Conservation (phyloP, 2,888 invertebrate species). For the Seira sanloemensis region DNA sequence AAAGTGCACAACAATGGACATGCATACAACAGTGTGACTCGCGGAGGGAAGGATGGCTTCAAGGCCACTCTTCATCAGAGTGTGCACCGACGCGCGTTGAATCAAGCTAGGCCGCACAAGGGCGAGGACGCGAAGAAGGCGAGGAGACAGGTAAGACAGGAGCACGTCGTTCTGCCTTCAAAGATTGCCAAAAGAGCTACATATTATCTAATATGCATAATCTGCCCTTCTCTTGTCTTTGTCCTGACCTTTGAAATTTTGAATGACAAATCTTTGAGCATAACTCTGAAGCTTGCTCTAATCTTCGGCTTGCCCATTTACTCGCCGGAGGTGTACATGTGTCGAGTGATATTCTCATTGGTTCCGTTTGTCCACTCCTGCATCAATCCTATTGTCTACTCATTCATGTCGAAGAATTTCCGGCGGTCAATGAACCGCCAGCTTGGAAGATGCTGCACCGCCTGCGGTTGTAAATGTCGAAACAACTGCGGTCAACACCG, state of each 20-base stretch:
- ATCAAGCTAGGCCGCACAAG: constrained; percentile 66
- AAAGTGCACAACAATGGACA: constrained; percentile 51
- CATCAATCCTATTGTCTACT: constrained; percentile 74
- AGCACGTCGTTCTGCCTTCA: no score
- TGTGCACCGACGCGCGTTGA: constrained; percentile 40
- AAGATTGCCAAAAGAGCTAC: no score
- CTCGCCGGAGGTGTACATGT: constrained; percentile 74
- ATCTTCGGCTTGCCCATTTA: constrained; percentile 69
- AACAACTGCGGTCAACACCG: constrained; percentile 54
- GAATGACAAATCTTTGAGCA: constrained; percentile 73
- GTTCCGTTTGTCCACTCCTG: constrained; percentile 76
- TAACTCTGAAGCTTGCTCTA: constrained; percentile 75
- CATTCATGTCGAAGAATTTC: constrained; percentile 76
- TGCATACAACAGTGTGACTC: constrained; percentile 23
- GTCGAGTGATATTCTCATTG: constrained; percentile 75
- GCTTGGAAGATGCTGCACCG: constrained; percentile 69
- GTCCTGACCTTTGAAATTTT: no score
- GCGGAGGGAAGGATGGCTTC: constrained; percentile 13
- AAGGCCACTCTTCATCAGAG: constrained; percentile 9
- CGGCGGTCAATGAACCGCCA: constrained; percentile 74
- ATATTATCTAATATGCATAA: no score
- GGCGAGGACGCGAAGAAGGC: constrained; percentile 74
- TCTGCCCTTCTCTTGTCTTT: no score
- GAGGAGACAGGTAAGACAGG: constrained; percentile 75
- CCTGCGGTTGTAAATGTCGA: constrained; percentile 69